Conservation (phyloP, 2,888 invertebrate species). For the Lasioglossum marginatum region DNA sequence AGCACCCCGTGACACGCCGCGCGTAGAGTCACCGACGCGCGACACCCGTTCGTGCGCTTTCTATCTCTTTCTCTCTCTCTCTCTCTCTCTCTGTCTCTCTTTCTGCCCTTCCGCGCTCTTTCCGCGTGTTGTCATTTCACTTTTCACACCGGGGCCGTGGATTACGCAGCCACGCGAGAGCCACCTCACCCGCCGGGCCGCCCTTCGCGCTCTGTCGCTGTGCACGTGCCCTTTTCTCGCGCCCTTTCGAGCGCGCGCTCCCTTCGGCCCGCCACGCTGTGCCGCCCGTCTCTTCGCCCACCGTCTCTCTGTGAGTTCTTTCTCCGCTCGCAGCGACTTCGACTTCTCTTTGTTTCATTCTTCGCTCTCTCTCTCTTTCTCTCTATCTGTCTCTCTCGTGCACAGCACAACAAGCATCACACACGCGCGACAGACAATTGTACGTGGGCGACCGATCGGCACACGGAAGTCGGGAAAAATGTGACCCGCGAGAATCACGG, state of each 20-base stretch:
- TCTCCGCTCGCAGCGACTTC: conserved; percentile 1
- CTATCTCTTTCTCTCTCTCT: background rate
- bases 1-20: conserved; percentile 57
- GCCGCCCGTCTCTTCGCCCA: conserved; percentile 18
- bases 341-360: conserved; percentile 12
- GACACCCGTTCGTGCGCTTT: conserved; percentile 27
- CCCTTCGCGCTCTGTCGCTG: conserved; percentile 49
- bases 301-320: conserved; percentile 20
- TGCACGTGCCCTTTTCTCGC: conserved; percentile 66
- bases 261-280: conserved; percentile 11
- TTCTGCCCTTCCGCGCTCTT: background rate
- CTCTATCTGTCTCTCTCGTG: background rate
- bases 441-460: conserved; percentile 13
- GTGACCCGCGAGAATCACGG: conserved; percentile 37
- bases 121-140: conserved; percentile 58
- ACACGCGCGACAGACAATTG: conserved; percentile 21
- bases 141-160: conserved; percentile 45
- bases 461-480: conserved; percentile 50
- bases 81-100: too few relatives aligned
- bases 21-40: conserved; percentile 46
- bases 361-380: background rate
- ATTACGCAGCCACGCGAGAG: conserved; percentile 16
- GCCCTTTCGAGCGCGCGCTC: conserved; percentile 41
- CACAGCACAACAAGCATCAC: conserved; percentile 24
- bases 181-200: conserved; percentile 49